phyloP scores from a whole-genome alignment of 2,888 invertebrate genomes.

The Leucoma salicis region DNA sequence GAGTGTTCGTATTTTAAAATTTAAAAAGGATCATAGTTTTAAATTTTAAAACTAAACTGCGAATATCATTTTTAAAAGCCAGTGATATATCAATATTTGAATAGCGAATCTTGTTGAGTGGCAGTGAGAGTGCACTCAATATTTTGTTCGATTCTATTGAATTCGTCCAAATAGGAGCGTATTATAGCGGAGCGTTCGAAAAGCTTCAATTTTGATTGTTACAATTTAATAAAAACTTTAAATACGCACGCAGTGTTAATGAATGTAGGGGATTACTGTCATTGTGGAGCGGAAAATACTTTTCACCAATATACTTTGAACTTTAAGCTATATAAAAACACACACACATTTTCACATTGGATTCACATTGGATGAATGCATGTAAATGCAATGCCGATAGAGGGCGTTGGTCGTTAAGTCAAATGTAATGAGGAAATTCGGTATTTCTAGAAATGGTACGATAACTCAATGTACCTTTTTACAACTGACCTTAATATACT shows the following conservation, averaged over 20 bases:
- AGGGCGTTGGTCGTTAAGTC: no score
- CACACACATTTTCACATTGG: no score
- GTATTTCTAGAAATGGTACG: no score
- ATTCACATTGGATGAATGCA: no score
- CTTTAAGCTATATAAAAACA: no score
- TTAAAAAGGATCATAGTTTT: conserved; percentile 5
- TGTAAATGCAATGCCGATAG: no score
- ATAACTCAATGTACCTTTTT: no score
- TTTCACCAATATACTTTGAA: no score
- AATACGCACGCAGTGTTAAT: background rate
- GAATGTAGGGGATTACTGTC: background rate
- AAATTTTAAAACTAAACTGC: conserved; percentile 18
- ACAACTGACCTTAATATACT: no score
- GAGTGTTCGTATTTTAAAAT: background rate
- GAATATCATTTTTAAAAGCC: conserved; percentile 21
- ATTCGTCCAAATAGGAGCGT: conserved; percentile 43
- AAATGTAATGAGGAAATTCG: no score
- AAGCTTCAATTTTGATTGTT: conserved; percentile 10
- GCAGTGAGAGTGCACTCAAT: conserved; percentile 39
- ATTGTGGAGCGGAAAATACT: no score
- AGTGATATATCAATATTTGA: conserved; percentile 37
- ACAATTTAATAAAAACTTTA: conserved; percentile 10
- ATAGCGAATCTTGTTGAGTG: conserved; percentile 33
- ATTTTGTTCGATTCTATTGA: conserved; percentile 45
- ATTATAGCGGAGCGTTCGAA: conserved; percentile 11